These are phyloP conservation scores for Xylocampa areola DNA, from an alignment of 2,888 invertebrate genomes.

Conservation along the genomic window DNA sequence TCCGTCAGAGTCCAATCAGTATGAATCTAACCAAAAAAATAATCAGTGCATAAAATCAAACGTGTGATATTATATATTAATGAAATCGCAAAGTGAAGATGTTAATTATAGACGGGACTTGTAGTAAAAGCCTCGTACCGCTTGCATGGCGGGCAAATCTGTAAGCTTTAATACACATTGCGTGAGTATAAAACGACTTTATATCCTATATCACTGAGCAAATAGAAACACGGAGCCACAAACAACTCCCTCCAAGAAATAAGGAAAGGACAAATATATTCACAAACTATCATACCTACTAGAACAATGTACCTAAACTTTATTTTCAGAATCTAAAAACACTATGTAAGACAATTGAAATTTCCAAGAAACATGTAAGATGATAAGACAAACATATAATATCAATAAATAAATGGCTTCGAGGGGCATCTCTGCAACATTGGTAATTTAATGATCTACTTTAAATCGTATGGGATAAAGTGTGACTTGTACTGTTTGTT, in stretches of 20 bases:
- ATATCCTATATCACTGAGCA: neutral
- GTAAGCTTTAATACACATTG: conserved; percentile 77
- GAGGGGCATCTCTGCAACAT: neutral
- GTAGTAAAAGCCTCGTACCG: conserved; percentile 58
- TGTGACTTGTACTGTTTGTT: conserved; percentile 18
- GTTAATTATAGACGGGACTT: conserved; percentile 59
- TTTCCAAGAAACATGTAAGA: conserved; percentile 4
- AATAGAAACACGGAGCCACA: neutral
- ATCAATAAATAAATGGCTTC: conserved; percentile 17
- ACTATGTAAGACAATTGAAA: conserved; percentile 7
- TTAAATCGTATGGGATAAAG: conserved; percentile 23
- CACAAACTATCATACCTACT: neutral
- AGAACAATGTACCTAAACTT: neutral
- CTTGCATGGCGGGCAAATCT: conserved; percentile 80
- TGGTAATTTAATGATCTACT: conserved; percentile 24
- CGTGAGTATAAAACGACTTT: conserved; percentile 66
- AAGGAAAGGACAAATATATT: neutral
- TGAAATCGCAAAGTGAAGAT: conserved; percentile 70
- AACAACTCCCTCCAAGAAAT: neutral
- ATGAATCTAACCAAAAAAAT: conserved; percentile 42
- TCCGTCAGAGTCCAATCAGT: conserved; percentile 24
- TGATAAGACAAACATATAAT: neutral
- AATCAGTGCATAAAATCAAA: conserved; percentile 48
- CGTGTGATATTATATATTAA: conserved; percentile 49
- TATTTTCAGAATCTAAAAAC: conserved; percentile 18